A percentile compares a stretch with the other conserved stretches of the same genome.
These are phyloP conservation scores for Melieria picta DNA, from an alignment of 2,888 invertebrate species.

Conservation along the genomic window DNA sequence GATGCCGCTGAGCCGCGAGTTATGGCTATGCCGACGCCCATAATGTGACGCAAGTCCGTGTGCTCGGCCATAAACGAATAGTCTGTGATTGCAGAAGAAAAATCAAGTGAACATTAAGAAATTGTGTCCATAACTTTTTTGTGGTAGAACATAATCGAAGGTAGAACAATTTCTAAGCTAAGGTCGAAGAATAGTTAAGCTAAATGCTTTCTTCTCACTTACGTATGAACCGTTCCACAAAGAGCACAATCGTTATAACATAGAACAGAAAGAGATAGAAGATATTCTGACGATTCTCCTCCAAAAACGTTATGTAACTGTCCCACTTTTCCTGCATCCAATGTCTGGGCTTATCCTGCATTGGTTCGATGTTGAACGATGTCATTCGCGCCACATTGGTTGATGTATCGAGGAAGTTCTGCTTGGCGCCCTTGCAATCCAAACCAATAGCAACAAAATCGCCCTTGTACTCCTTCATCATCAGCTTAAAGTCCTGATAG, in stretches of 20 bases:
- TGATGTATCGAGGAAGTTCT: slow-evolving; percentile 93
- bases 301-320: slow-evolving; percentile 87
- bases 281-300: slow-evolving; percentile 95
- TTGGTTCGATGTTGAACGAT: slow-evolving; percentile 89
- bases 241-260: slow-evolving; percentile 92
- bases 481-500: slow-evolving; percentile 90
- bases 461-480: slow-evolving; percentile 97
- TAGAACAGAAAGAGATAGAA: slow-evolving; percentile 95
- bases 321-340: slow-evolving; percentile 86
- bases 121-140: too few relatives aligned
- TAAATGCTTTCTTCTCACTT: slow-evolving; percentile 60
- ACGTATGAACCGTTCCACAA: slow-evolving; percentile 94
- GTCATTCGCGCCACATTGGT: slow-evolving; percentile 96
- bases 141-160: background rate
- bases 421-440: slow-evolving; percentile 94
- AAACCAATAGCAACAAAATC: slow-evolving; percentile 94
- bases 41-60: slow-evolving; percentile 92
- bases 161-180: background rate
- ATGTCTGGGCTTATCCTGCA: slow-evolving; percentile 75
- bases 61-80: slow-evolving; percentile 97
- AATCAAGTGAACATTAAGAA: slow-evolving; percentile 29
- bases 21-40: slow-evolving; percentile 97
- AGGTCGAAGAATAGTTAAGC: background rate
- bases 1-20: slow-evolving; percentile 95
- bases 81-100: slow-evolving; percentile 68